Percentiles rank a stretch among this genome's conserved stretches.
Evolutionary conservation across 2,888 invertebrate species (phyloP).

Genomic region (Litoditis marina): DNA sequence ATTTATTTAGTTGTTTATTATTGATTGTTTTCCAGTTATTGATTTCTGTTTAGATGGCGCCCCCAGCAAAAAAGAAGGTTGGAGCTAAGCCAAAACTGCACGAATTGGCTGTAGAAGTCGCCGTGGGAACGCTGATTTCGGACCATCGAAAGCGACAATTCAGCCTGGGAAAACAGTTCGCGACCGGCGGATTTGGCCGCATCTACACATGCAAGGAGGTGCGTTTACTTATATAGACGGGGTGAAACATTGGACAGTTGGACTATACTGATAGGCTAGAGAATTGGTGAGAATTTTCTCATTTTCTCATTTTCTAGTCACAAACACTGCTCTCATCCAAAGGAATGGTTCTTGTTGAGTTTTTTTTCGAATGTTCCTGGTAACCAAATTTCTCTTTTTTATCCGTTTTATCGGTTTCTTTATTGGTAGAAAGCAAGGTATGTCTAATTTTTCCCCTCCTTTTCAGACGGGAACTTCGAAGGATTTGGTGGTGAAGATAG

Average conservation of each 20-base stretch:
- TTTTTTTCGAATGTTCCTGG: too few relatives aligned
- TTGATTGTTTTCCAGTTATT: not conserved
- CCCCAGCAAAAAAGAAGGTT: too few relatives aligned
- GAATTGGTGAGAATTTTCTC: too few relatives aligned
- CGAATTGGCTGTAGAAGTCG: conserved; percentile 36
- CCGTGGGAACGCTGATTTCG: conserved; percentile 29
- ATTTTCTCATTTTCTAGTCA: too few relatives aligned
- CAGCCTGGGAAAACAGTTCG: conserved; percentile 56
- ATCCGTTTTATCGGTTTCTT: too few relatives aligned
- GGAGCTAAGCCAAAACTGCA: conserved; percentile 38
- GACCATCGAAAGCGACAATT: conserved; percentile 39
- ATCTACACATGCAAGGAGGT: conserved; percentile 58
- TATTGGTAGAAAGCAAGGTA: too few relatives aligned
- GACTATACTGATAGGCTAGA: too few relatives aligned
- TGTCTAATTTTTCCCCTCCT: not conserved
- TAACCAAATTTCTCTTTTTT: too few relatives aligned
- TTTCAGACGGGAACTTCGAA: conserved; percentile 26
- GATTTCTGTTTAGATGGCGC: not conserved
- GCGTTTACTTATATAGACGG: conserved; percentile 1
- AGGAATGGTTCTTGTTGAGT: too few relatives aligned
- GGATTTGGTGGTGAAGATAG: conserved; percentile 66
- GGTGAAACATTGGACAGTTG: too few relatives aligned
- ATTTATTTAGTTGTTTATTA: too few relatives aligned
- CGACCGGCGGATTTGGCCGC: conserved; percentile 60
- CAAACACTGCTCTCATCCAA: too few relatives aligned